Evolutionary conservation across 2,888 invertebrate genomes (phyloP), one percentile per base, ranked within the genome.

Genomic region (Trachelus stipa): DNA sequence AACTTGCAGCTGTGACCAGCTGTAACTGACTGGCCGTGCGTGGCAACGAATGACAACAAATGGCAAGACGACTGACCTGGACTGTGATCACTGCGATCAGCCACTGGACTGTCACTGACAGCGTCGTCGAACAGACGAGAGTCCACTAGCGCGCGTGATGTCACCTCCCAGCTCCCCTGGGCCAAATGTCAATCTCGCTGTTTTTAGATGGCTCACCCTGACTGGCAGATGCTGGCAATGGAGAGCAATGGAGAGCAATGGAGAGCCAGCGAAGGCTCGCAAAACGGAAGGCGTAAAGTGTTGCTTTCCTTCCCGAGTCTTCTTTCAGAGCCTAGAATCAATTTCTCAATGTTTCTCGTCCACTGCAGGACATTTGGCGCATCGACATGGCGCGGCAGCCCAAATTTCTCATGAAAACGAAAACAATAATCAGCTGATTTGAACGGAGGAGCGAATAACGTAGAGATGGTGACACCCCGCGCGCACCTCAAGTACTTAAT

Each of bases 341-440:
- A 40, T 40, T 15, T 40, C 6, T 15, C 40, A 15, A 15, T 3
- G 15, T 15, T 69, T 69, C 69, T 12, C 30, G 33, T 15, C 6
- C 69, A 4, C 69, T 30, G 69, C 30, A 2, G 69, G n/a, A 69
- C 30, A 69, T 69, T 69, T 69, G 69, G 30, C 69, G 69, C 69
- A 69, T 69, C 69, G 69, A 69, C 30, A 37, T 30, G 56, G 23
- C 33, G 6, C 68, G 31, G 35, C 33, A 74, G 69, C 77, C 68
- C 73, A 71, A 79, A 76, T 33, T 76, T 79, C 78, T 73, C 34
- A 77, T 82, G 40, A 40, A 82, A 86, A 88, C 81, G 86, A 90
- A 88, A 90, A 90, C 89, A 90, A 87, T 88, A 89, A 90, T 90
- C 90, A 90, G 90, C 90, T 90, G 90, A 89, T 89, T 88, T 80